phyloP scores from a whole-genome alignment of 1,140 invertebrate genomes.

The Ceratina calcarata region DNA sequence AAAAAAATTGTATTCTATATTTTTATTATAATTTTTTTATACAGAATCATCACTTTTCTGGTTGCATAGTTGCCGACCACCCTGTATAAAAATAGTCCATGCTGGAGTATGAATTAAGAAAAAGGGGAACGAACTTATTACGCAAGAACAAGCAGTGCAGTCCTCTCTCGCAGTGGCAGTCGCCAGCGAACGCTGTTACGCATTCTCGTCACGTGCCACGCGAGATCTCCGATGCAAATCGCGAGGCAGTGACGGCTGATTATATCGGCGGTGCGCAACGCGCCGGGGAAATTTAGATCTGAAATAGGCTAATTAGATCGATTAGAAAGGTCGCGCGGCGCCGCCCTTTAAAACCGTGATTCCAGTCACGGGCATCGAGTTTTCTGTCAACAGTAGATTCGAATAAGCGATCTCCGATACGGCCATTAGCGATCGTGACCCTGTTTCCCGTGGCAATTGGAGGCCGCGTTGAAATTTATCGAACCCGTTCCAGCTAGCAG shows the following conservation, averaged over 20 bases:
- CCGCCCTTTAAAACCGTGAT: constrained; percentile 9
- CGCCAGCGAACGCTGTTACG: no score
- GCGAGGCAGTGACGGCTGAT: background rate
- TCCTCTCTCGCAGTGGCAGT: no score
- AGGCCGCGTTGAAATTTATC: constrained; percentile 34
- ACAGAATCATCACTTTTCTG: no score
- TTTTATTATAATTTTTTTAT: no score
- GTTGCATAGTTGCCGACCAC: no score
- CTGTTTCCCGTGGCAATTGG: constrained; percentile 25
- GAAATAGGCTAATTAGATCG: constrained; percentile 11
- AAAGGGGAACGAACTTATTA: no score
- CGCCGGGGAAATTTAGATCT: background rate
- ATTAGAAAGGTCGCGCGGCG: background rate
- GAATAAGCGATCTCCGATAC: constrained; percentile 47
- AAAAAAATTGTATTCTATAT: no score
- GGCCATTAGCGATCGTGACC: constrained; percentile 44
- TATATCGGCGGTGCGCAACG: background rate
- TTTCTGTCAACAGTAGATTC: constrained; percentile 21
- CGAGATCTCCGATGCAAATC: constrained; percentile 17
- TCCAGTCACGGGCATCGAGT: constrained; percentile 25
- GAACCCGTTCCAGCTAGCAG: constrained; percentile 10
- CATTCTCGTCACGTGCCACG: background rate
- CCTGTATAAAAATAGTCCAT: no score
- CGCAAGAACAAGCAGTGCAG: no score
- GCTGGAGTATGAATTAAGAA: no score